phyloP scores from a whole-genome alignment of 2,888 invertebrate species.

The Tetranychus truncatus region DNA sequence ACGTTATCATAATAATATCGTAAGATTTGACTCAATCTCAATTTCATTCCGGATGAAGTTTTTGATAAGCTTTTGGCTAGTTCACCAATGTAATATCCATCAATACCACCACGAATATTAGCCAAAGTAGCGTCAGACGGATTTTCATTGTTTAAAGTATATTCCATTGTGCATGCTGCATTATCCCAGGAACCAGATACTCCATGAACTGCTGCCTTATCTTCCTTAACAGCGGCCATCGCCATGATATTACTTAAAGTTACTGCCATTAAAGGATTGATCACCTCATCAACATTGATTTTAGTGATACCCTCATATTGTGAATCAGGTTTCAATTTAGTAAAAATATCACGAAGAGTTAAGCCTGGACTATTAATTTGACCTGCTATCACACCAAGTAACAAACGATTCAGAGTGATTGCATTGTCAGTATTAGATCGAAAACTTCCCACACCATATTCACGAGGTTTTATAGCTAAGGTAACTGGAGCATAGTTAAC shows the following conservation, averaged over 20 bases:
- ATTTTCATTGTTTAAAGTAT: conserved; percentile 1
- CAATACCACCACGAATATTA: conserved; percentile 20
- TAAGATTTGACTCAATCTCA: conserved; percentile 24
- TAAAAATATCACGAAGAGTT: not conserved
- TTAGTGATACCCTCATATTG: not conserved
- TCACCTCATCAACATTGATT: conserved; percentile 4
- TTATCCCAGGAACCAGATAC: conserved; percentile 17
- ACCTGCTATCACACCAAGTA: conserved; percentile 24
- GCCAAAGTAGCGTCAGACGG: conserved; percentile 16
- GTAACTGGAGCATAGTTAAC: not conserved
- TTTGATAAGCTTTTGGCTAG: not conserved
- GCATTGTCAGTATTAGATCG: conserved; percentile 22
- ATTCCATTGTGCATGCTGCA: conserved; percentile 18
- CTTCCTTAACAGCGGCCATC: not conserved
- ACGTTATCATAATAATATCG: conserved; percentile 20
- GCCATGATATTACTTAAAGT: conserved; percentile 23
- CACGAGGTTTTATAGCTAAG: conserved; percentile 14
- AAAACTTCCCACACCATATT: conserved; percentile 25
- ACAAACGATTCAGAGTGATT: conserved; percentile 22
- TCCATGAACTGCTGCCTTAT: not conserved
- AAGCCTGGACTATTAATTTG: conserved; percentile 5
- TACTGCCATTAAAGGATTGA: conserved; percentile 22
- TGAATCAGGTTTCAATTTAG: not conserved
- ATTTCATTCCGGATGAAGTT: not conserved
- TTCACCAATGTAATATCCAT: conserved; percentile 20